Conservation (phyloP, 35 echinoderm and acorn worm genomes). For the Lytechinus pictus region DNA sequence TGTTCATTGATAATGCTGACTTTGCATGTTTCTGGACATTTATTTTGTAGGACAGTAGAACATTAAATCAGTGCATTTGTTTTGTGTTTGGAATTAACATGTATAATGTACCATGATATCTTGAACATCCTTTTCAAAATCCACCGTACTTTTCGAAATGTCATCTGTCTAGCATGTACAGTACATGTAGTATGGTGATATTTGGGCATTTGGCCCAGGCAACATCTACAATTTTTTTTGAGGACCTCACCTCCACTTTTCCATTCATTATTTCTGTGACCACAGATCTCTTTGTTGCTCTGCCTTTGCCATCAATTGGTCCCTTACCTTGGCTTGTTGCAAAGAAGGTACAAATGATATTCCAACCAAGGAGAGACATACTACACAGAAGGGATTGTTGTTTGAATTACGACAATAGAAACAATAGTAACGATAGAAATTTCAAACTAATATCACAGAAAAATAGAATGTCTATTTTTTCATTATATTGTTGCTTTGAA, state of each 20-base stretch:
- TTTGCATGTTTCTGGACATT: too few species aligned
- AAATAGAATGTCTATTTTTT: slow-evolving; percentile 6
- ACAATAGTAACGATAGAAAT: slow-evolving; percentile 62
- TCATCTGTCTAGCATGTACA: not conserved
- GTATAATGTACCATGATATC: slow-evolving; percentile 24
- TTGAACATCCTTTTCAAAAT: slow-evolving; percentile 11
- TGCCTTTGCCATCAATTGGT: slow-evolving; percentile 67
- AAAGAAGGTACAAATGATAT: slow-evolving; percentile 71
- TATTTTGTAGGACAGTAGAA: not conserved
- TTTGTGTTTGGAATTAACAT: slow-evolving; percentile 55
- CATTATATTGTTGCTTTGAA: not conserved
- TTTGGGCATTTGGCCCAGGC: slow-evolving; percentile 11
- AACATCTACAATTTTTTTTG: slow-evolving; percentile 29
- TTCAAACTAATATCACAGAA: not conserved
- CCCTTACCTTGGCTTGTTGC: too few species aligned
- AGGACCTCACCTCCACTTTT: slow-evolving; percentile 29
- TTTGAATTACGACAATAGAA: slow-evolving; percentile 70
- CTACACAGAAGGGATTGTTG: slow-evolving; percentile 35
- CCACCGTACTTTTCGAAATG: not conserved
- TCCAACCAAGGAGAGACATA: slow-evolving; percentile 28
- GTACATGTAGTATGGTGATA: slow-evolving; percentile 12
- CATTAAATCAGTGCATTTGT: slow-evolving; percentile 32
- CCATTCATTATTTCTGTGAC: slow-evolving; percentile 12
- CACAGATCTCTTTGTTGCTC: slow-evolving; percentile 49
- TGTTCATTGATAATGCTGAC: not conserved